These are phyloP conservation scores for Volucella zonaria DNA, from an alignment of 2,888 invertebrate genomes.

Conservation along the genomic window DNA sequence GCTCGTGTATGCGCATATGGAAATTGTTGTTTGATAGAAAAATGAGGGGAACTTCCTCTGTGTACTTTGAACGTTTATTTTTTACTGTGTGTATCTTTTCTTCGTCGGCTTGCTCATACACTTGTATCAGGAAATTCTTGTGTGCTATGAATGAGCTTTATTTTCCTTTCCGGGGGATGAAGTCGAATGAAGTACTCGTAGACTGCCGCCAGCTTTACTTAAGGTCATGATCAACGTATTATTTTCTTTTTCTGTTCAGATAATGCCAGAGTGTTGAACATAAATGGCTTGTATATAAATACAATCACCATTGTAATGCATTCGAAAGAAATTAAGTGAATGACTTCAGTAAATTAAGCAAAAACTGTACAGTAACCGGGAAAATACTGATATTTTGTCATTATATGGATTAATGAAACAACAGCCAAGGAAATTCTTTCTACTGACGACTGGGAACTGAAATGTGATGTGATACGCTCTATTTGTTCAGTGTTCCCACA, in stretches of 20 bases:
- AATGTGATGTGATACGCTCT: neutral
- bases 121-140: neutral
- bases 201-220: neutral
- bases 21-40: conserved; percentile 32
- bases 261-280: conserved; percentile 20
- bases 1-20: neutral
- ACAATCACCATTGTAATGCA: conserved; percentile 23
- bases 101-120: neutral
- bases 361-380: conserved; percentile 47
- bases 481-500: conserved; percentile 11
- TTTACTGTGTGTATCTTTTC: neutral
- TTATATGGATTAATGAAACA: conserved; percentile 55
- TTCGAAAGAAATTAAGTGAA: conserved; percentile 27
- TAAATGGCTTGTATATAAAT: conserved; percentile 40
- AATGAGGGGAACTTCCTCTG: conserved; percentile 30
- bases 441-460: conserved; percentile 20
- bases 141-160: neutral
- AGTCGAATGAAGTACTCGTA: neutral
- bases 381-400: conserved; percentile 40
- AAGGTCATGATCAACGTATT: conserved; percentile 37
- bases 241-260: conserved; percentile 2
- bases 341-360: conserved; percentile 43
- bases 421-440: conserved; percentile 49
- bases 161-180: neutral
- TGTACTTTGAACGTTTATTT: conserved; percentile 24